Base-by-base conservation (phyloP, 1,140 invertebrate genomes). In the Drosophila dunni region DNA sequence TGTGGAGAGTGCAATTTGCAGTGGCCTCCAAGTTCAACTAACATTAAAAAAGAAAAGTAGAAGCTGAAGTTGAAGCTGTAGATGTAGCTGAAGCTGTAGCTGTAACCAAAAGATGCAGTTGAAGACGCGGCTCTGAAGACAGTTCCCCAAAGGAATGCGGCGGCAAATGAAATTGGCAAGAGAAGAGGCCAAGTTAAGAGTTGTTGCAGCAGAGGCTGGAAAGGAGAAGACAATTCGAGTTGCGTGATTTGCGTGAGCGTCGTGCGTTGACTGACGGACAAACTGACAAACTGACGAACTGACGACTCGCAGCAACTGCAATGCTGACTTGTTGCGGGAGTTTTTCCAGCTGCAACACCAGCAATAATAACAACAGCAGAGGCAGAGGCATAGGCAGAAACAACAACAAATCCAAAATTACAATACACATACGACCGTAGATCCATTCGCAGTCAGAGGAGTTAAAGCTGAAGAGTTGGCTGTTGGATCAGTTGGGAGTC, bases 231-330 rank as follows among this genome's bases (percentile, higher is more conserved):
- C 68, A 90, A 89, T 86, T 85, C 75, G 65, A 90, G 73, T 83
- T 91, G 90, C 90, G 90, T 91, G 90, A 91, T 90, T 83, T 91
- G 90, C 90, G 90, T 91, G 90, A 91, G 90, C 90, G 90, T 91
- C 86, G 84, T 88, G 84, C 84, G 84, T 88, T 89, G 77, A 72
- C 67, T 67, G 73, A 76, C 63, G 63, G 73, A 75, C 67, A 60
- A 57, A 78, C 66, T 66, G 72, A 64, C 74, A 61, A 57, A 78
- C 78, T 64, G 76, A 71, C 81, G 56, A 66, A 79, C 71, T 64
- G 75, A 81, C 79, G 62, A 69, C 56, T 67, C 50, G 11, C 38
- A 17, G 13, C 50, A 62, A 57, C 50, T 51, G 0, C 29, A 29
- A 51, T 20, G 13, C 0, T 38, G 29, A 13, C 51, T 66, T 74